Base-by-base conservation (phyloP, 2,797 vertebrate species). In the Hirundo rustica region DNA sequence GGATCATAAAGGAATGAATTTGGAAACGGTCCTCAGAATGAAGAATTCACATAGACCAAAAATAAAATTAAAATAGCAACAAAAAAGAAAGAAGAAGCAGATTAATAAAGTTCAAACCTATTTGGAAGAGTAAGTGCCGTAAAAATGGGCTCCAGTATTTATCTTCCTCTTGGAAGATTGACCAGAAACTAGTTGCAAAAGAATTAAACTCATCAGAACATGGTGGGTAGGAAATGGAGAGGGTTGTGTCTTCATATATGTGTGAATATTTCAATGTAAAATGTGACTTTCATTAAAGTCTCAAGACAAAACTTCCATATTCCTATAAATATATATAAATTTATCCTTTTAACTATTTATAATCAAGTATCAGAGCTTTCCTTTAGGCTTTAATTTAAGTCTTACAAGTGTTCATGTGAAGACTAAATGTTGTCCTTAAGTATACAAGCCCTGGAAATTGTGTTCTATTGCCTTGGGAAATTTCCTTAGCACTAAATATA, bases 201-300 rank as follows among this genome's bases (percentile, higher is more conserved):
- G 17, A 45, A 27, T 36, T 76, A 85, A 76, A 87, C 7, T 48
- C 26, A 10, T 45, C 18, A 22, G 32, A 34, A 67, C 15, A 32
- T 4, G 10, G 13, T 9, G 22, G 1, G 7, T 16, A 70, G 34
- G 5, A 1, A 68, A 30, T 25, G 7, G 13, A 3, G 21, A 4
- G 5, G 6, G 2, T 30, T 80, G 7, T 76, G 30, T 58, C 27
- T 84, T 72, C 6, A 29, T 75, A 34, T 16, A 9, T 27, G 4
- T 25, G 5, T 44, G 18, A 66, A 54, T 48, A 44, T 64, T 86
- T 50, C 8, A n/a, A 23, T 58, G 62, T 67, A 51, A n/a, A 78
- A 85, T 73, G 23, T 45, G 14, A 17, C 26, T 92, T 81, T 51
- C 17, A 34, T 51, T 73, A 73, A 61, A 17, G 21, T 26, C 13